A percentile compares a stretch with the other conserved stretches of the same genome.
Conservation (phyloP, 2,113 vertebrate species). For the Noturus placidus region DNA sequence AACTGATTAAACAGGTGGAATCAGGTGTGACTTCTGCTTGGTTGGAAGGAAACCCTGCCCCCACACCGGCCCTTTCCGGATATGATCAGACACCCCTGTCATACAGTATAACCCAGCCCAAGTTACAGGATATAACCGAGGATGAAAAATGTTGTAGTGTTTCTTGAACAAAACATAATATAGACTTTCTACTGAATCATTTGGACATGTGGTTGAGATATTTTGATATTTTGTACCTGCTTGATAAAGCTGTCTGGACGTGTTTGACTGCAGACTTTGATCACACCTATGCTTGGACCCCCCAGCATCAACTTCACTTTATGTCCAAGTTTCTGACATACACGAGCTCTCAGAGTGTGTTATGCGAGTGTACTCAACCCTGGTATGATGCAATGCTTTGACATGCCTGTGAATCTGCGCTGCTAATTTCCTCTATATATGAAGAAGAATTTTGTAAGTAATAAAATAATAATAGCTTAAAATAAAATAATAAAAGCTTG, state of each 20-base stretch:
- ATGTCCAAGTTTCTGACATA: neutral
- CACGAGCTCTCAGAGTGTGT: neutral
- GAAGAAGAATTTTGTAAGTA: conserved; percentile 15
- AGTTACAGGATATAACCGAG: neutral
- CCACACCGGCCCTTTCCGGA: too few relatives aligned
- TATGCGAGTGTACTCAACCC: neutral
- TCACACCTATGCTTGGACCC: conserved; percentile 23
- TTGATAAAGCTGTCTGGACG: neutral
- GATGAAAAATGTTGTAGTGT: neutral
- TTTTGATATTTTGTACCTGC: conserved; percentile 8
- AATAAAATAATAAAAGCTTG: neutral
- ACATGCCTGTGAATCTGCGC: conserved; percentile 9
- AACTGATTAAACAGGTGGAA: too few relatives aligned
- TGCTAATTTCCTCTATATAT: neutral
- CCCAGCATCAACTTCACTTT: conserved; percentile 5
- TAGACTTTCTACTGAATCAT: neutral
- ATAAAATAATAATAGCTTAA: too few relatives aligned
- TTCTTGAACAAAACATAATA: neutral
- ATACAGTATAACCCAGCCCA: neutral
- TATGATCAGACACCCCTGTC: too few relatives aligned
- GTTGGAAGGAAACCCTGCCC: too few relatives aligned
- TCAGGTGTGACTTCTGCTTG: too few relatives aligned
- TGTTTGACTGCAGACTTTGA: neutral
- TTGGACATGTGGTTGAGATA: conserved; percentile 1
- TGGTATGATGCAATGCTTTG: conserved; percentile 30